These are phyloP conservation scores for Myotis myotis DNA, from an alignment of 2,797 vertebrate species.

Conservation along the genomic window DNA sequence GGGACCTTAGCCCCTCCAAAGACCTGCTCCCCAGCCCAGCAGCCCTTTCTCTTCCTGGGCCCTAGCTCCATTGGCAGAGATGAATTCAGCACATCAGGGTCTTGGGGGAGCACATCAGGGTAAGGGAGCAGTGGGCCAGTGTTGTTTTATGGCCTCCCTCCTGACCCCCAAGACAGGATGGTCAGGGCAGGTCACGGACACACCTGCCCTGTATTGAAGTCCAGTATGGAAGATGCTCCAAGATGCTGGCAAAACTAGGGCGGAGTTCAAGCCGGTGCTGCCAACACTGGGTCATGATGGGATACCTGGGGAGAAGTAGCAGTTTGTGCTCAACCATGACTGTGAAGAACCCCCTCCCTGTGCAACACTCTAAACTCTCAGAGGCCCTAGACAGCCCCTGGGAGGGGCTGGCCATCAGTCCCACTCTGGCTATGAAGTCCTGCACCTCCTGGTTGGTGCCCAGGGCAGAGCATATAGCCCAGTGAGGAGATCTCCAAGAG, in stretches of 20 bases:
- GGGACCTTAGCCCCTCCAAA: constrained; percentile 75
- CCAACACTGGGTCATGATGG: constrained; percentile 96
- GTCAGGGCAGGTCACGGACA: neutral
- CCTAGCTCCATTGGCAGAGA: constrained; percentile 89
- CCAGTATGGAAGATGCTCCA: constrained; percentile 93
- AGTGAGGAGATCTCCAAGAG: constrained; percentile 97
- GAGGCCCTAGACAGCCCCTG: constrained; percentile 92
- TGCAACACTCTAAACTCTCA: constrained; percentile 87
- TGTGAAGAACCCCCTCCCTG: neutral
- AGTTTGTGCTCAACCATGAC: neutral
- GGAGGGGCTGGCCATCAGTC: constrained; percentile 95
- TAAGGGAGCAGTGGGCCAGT: neutral
- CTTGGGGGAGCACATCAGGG: constrained; percentile 80
- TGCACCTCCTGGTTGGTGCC: constrained; percentile 94
- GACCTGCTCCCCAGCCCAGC: constrained; percentile 84
- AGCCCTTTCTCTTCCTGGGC: constrained; percentile 88
- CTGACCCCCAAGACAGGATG: neutral
- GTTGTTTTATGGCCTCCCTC: neutral
- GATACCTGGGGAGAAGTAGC: constrained; percentile 85
- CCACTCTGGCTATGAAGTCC: constrained; percentile 93
- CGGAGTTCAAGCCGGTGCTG: constrained; percentile 94
- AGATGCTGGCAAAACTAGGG: constrained; percentile 92
- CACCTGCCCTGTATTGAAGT: constrained; percentile 87
- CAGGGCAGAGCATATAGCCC: constrained; percentile 96
- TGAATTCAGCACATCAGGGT: constrained; percentile 94